Evolutionary conservation across 2,797 vertebrate genomes (phyloP).

Genomic region (Cichlasoma orientale): DNA sequence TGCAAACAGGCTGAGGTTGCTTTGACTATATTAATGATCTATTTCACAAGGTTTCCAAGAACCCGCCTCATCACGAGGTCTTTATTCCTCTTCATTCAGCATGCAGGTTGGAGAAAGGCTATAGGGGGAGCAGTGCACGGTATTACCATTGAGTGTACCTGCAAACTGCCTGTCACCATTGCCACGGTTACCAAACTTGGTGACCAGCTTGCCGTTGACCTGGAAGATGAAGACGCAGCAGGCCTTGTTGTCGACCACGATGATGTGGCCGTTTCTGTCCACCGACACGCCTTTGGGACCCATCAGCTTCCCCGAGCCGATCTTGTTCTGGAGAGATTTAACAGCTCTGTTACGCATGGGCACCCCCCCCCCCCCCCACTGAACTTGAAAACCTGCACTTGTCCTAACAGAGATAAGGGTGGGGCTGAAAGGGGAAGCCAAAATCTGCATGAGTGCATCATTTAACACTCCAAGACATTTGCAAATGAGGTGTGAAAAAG

Average conservation of each 20-base stretch:
- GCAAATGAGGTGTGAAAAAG: background rate
- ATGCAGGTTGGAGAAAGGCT: constrained; percentile 69
- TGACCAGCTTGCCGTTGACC: constrained; percentile 94
- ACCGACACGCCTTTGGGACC: constrained; percentile 97
- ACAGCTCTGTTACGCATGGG: background rate
- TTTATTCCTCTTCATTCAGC: constrained; percentile 51
- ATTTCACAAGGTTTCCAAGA: background rate
- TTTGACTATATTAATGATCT: background rate
- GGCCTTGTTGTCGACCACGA: constrained; percentile 98
- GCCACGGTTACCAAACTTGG: constrained; percentile 95
- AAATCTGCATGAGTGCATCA: background rate
- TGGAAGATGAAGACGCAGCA: constrained; percentile 99
- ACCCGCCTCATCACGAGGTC: background rate
- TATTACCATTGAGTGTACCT: constrained; percentile 89
- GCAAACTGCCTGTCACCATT: constrained; percentile 99
- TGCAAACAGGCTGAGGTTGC: background rate
- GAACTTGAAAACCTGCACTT: background rate
- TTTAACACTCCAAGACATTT: background rate
- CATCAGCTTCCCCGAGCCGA: constrained; percentile 97
- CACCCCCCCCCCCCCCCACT: no score
- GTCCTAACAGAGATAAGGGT: background rate
- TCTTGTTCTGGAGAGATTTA: constrained; percentile 85
- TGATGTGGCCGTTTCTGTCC: constrained; percentile 95
- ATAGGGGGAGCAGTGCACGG: constrained; percentile 61
- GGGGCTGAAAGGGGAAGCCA: background rate